Base-by-base conservation (phyloP, 2,113 vertebrate species). In the Excalfactoria chinensis region DNA sequence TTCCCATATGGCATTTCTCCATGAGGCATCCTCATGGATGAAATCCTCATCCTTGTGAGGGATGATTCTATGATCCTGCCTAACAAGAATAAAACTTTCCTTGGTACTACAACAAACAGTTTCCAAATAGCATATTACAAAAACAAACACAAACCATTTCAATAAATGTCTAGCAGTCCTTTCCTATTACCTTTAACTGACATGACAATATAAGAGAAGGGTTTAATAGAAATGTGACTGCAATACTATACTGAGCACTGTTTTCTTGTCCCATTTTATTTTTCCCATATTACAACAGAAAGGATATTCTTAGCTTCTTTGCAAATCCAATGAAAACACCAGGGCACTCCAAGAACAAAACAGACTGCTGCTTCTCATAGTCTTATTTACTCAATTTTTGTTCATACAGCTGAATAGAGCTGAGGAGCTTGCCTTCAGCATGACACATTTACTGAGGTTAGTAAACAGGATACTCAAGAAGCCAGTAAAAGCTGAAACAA, bases 271-370 rank as follows among this genome's bases (percentile, higher is more conserved):
- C 46, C 71, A 30, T 53, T 92, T 87, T 83, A 69, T 84, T 94
- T 94, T 55, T 26, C 32, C 30, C 22, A 73, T 69, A n/a, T 1
- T 53, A 89, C 49, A 91, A 82, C 5, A 76, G 34, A 63, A 66
- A 53, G 32, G 15, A 76, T 28, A 88, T 51, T 90, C 85, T 51
- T 44, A 86, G 51, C 72, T 95, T 66, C 22, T 40, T 70, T 89
- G 83, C 15, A 25, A 51, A 58, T 34, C 37, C 82, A 75, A 92
- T 78, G 44, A 95, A 87, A 66, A 85, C 23, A 90, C 9, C 40
- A 81, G 76, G 89, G 90, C 69, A 82, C 68, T 85, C 40, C 68
- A 55, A 69, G 89, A 92, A 74, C 49, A 84, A 77, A 88, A 43
- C 12, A 93, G 81, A 72, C 59, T 51, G 23, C 23, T 32, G 60